Evolutionary conservation across 2,797 vertebrate genomes (phyloP), one percentile per base, ranked within the genome.

Genomic region (Zonotrichia albicollis): DNA sequence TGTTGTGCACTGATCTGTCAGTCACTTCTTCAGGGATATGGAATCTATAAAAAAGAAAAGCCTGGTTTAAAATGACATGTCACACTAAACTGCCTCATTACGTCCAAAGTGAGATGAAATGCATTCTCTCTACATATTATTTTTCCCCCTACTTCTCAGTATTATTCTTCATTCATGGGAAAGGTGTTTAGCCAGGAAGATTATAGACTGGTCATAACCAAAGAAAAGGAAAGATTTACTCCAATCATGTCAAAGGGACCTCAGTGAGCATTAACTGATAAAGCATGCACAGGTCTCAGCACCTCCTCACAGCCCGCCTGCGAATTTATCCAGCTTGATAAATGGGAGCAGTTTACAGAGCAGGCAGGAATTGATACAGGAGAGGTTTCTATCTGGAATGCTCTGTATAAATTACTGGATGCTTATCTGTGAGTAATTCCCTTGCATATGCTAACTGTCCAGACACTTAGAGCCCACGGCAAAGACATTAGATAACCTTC

Each of bases 31-130:
- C 48, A 21, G 29, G 32, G 87, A 54, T 54, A 84, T 80, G 71
- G 90, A 96, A 96, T 94, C 94, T 87, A 89, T 97, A 94, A 95
- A 86, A 96, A 79, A 82, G 81, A 91, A 93, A 94, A 93, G 76
- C 57, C 87, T 60, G 86, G 81, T 95, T 97, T 96, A 87, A 96
- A 97, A 97, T 97, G 95, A 96, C 95, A 89, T 96, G 96, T 96
- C 96, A 95, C 46, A 78, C 93, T 96, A 96, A 97, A 96, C 48
- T 87, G 96, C 87, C 95, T 97, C 94, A 93, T 97, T 97, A 96
- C 79, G 79, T 94, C 86, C 77, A 74, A 97, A 97, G 96, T 46
- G 93, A 97, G 95, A 96, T 97, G 95, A 94, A 97, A 96, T 65
- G 54, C 91, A 82, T 92, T 90, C 65, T 84, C 55, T 34, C 64